phyloP scores from a whole-genome alignment of 2,888 invertebrate species.

The Drosophila niveifrons region DNA sequence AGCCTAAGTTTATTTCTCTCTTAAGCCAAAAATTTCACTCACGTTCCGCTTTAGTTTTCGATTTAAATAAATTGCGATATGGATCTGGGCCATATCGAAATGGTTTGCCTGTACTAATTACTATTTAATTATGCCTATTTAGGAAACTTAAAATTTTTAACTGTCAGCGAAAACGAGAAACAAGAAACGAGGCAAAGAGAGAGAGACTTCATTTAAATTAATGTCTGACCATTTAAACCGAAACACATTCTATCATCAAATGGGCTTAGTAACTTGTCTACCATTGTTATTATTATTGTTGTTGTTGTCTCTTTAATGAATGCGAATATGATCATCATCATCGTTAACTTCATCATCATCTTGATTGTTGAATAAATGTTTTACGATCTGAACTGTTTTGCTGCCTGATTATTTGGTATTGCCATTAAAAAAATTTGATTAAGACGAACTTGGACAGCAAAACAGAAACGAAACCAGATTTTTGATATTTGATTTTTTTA shows the following conservation, averaged over 20 bases:
- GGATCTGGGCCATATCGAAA: conserved; percentile 33
- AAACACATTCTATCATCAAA: conserved; percentile 49
- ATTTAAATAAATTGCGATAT: conserved; percentile 6
- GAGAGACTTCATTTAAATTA: conserved; percentile 52
- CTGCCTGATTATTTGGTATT: conserved; percentile 45
- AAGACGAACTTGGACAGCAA: conserved; percentile 57
- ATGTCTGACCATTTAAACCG: conserved; percentile 66
- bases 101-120: conserved; percentile 45
- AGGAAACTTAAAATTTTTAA: conserved; percentile 31
- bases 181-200: background rate
- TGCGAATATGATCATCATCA: conserved; percentile 39
- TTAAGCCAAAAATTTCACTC: conserved; percentile 9
- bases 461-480: conserved; percentile 66
- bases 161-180: conserved; percentile 37
- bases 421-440: conserved; percentile 62
- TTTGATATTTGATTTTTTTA: background rate
- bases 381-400: conserved; percentile 64
- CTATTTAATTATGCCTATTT: conserved; percentile 51
- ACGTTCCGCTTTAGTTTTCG: background rate
- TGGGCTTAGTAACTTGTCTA: conserved; percentile 34
- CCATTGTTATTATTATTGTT: conserved; percentile 20
- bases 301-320: conserved; percentile 59
- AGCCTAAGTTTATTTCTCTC: background rate
- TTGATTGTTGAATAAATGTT: conserved; percentile 63
- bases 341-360: background rate